These are phyloP conservation scores for Fistularia commersonii DNA, from an alignment of 2,797 vertebrate genomes.

Conservation along the genomic window DNA sequence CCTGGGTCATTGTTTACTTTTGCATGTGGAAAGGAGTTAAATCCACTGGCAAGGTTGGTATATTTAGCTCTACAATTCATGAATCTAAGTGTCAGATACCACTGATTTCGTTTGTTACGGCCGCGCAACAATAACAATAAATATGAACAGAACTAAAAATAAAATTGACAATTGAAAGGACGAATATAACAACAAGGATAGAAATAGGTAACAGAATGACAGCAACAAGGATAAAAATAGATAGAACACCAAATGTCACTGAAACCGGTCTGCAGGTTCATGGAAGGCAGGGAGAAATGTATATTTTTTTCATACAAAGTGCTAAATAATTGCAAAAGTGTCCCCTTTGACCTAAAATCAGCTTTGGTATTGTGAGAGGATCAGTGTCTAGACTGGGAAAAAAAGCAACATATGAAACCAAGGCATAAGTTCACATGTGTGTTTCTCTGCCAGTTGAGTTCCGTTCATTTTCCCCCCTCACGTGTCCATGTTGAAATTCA, in stretches of 20 bases:
- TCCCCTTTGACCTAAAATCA: conserved; percentile 50
- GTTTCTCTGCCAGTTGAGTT: too few species aligned
- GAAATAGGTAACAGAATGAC: too few species aligned
- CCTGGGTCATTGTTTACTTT: conserved; percentile 85
- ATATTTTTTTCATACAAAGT: conserved; percentile 26
- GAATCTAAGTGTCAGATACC: conserved; percentile 5
- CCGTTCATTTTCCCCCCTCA: too few species aligned
- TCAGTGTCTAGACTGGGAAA: conserved; percentile 50
- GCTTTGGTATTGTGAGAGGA: conserved; percentile 47
- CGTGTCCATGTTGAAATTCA: conserved; percentile 5
- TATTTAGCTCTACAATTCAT: conserved; percentile 20
- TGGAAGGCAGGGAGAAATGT: conserved; percentile 27
- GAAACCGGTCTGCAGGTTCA: conserved; percentile 14
- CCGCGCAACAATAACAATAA: too few species aligned
- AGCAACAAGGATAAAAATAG: too few species aligned
- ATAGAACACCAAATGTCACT: too few species aligned
- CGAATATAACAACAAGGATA: too few species aligned
- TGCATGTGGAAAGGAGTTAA: conserved; percentile 87
- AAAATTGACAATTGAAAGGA: too few species aligned
- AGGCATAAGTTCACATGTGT: too few species aligned
- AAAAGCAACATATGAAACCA: background rate
- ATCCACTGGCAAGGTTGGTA: conserved; percentile 80
- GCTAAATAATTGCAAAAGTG: conserved; percentile 36
- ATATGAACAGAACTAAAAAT: too few species aligned
- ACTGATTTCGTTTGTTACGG: conserved; percentile 14